Evolutionary conservation across 2,888 invertebrate species (phyloP).

Genomic region (Seira musarum): DNA sequence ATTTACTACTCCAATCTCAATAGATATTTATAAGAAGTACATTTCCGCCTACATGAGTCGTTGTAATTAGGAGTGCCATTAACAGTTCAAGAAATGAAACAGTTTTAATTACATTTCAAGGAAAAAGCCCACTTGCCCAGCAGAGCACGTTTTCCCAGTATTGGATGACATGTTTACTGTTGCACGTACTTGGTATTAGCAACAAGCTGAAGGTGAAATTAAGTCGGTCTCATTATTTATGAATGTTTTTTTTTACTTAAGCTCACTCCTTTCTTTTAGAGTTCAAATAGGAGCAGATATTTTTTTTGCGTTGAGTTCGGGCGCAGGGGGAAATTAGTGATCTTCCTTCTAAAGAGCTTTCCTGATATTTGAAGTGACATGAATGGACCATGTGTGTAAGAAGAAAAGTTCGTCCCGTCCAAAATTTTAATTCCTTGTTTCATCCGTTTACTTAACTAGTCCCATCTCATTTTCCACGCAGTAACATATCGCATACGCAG

Average conservation of each 20-base stretch:
- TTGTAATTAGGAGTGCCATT: no score
- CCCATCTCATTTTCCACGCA: constrained; percentile 4
- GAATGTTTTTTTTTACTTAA: background rate
- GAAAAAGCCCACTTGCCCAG: no score
- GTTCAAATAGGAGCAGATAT: background rate
- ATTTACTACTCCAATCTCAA: no score
- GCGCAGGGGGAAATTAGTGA: constrained; percentile 1
- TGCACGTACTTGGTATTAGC: background rate
- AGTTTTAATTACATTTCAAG: background rate
- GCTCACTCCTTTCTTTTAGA: background rate
- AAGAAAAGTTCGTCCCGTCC: background rate
- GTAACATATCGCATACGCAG: background rate
- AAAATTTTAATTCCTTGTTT: constrained; percentile 15
- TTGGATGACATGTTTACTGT: no score
- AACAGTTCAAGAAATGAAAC: no score
- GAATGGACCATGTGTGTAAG: constrained; percentile 45
- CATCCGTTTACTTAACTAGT: background rate
- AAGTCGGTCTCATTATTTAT: constrained; percentile 8
- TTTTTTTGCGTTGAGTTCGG: background rate
- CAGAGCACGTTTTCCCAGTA: no score
- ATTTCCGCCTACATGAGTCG: no score
- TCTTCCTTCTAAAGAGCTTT: constrained; percentile 1
- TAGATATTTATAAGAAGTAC: no score
- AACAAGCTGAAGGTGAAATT: background rate
- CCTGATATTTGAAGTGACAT: constrained; percentile 37